Base-by-base conservation (phyloP, 2,797 vertebrate species). In the Triplophysa bombifrons region DNA sequence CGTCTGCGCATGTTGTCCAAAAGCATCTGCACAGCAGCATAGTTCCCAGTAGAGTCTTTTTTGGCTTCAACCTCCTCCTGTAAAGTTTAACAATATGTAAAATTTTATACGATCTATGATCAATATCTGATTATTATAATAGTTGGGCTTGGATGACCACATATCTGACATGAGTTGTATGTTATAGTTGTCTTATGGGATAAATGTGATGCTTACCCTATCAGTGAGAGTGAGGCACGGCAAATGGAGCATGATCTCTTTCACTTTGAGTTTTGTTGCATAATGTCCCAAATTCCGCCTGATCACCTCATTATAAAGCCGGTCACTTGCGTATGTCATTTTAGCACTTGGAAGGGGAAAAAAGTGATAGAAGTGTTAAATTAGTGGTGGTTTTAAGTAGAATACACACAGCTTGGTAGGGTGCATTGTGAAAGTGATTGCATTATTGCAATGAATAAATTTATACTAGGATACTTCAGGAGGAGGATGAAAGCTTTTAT, bases 31-130 rank as follows among this genome's bases (percentile, higher is more conserved):
- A 94, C 90, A 73, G 87, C 86, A n/a, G 44, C 58, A 20, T 30
- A 90, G 69, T 89, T 89, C 51, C 94, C 94, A 13, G 8, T 46
- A 0, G 0, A 80, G 5, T 94, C 93, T 63, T 85, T 86, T 70
- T 93, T 94, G 1, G 93, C 92, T 25, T 91, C 88, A 0, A 95
- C 91, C 50, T 84, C 90, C 46, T 94, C 93, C 94, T 94, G 72
- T 30, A 82, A 79, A 11, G 13, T 20, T 61, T 13, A 74, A 51
- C 3, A 51, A 16, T 51, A 16, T 50, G 4, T 16, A 50, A 30
- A 64, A 9, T 38, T 17, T 17, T 6, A n/a, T 2, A n/a, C 12
- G 17, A 63, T 17, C 60, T 63, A 34, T 63, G 60, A 63, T 17
- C 27, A 63, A 63, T 16, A 19, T 63, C 13, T 63, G 13, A 12